Base-by-base conservation (phyloP, 2,888 invertebrate species). In the Cryptops parisi region DNA sequence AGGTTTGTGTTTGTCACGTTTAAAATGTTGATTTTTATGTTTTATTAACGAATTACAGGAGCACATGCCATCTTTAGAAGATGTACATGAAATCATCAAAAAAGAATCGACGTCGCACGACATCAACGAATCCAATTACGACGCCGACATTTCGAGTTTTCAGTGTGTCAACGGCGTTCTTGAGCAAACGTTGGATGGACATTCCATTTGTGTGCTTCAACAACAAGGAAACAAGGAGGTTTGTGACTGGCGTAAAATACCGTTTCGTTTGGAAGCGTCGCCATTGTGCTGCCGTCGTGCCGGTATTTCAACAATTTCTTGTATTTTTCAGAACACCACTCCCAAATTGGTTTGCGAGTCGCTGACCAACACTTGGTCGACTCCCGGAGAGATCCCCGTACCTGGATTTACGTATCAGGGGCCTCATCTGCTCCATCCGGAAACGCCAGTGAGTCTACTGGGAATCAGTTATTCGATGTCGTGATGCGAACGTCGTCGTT, bases 41-140 rank as follows among this genome's bases (percentile, higher is more conserved):
- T n/a, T n/a, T n/a, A 41, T n/a, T n/a, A 41, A 41, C 9, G 6
- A 9, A 33, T 33, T 33, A 9, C 43, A 60, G 60, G 57, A 58
- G 4, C 78, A 80, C 53, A 81, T 82, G 15, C 89, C 89, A 0
- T 83, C 82, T 1, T 67, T 88, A 0, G 87, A 84, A 60, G 88
- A 91, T 61, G 78, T 93, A 41, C 84, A 84, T 0, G 89, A 90
- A 65, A 86, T 91, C 64, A 85, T 91, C 62, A 80, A 84, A 61
- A 78, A 85, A 54, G 90, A 89, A 62, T 61, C 61, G 24, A 61
- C 62, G 26, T n/a, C n/a, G n/a, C 55, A 50, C 39, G 61, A 65
- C 4, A 62, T 62, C n/a, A 81, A 84, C 63, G 79, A 81, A 48
- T 72, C 74, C 0, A 75, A 75, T 50, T 72, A 71, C 59, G 72